These are phyloP conservation scores for Gymnothorax javanicus DNA, from an alignment of 2,797 vertebrate species.

Conservation along the genomic window DNA sequence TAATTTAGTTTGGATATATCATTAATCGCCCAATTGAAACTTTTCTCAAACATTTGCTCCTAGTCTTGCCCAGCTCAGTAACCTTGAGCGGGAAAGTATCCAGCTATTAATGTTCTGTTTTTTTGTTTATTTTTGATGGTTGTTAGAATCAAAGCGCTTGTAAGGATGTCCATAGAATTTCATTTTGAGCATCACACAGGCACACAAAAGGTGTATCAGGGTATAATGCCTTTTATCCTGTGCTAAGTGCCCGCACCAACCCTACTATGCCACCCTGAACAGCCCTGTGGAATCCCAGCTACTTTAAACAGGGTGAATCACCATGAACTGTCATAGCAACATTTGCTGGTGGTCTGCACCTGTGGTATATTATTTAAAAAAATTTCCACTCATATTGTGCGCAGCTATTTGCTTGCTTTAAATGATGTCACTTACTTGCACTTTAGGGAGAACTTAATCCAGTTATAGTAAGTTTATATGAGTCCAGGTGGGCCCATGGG, in stretches of 20 bases:
- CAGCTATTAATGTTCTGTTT: neutral
- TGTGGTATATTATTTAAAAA: neutral
- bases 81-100: neutral
- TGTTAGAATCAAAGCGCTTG: neutral
- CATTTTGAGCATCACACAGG: neutral
- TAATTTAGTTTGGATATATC: neutral
- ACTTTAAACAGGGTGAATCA: neutral
- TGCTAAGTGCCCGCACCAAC: neutral
- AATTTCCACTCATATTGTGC: neutral
- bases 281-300: too few relatives aligned
- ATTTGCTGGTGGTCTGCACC: neutral
- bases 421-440: neutral
- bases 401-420: neutral
- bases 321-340: neutral
- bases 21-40: neutral
- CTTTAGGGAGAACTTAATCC: neutral
- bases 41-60: neutral
- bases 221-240: slow-evolving; percentile 15
- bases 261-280: too few relatives aligned
- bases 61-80: neutral
- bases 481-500: neutral
- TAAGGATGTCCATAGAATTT: neutral
- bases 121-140: neutral
- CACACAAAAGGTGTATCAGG: slow-evolving; percentile 6
- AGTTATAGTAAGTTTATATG: neutral